Evolutionary conservation across 2,888 invertebrate genomes (phyloP).

Genomic region (Dione vanillae): DNA sequence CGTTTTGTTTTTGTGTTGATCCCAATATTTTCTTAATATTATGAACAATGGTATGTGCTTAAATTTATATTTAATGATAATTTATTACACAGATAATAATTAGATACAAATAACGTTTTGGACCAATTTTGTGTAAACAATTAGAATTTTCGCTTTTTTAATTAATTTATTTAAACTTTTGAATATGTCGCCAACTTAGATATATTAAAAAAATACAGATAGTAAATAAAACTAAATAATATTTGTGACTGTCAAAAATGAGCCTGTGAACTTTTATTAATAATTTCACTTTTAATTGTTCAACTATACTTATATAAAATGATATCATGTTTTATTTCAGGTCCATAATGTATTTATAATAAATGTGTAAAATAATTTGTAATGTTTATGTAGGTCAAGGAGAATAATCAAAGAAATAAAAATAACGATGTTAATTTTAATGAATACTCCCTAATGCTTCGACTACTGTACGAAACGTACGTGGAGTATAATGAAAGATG

Average conservation of each 20-base stretch:
- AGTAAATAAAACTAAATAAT: slow-evolving; percentile 9
- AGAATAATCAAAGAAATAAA: not conserved
- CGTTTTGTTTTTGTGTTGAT: not conserved
- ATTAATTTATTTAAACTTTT: slow-evolving; percentile 53
- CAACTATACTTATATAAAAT: slow-evolving; percentile 8
- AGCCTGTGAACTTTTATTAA: slow-evolving; percentile 6
- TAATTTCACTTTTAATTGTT: slow-evolving; percentile 11
- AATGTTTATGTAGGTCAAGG: slow-evolving; percentile 3
- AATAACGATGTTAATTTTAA: not conserved
- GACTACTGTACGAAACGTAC: slow-evolving; percentile 24
- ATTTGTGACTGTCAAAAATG: not conserved
- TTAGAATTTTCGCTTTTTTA: slow-evolving; percentile 50
- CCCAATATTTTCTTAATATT: not conserved
- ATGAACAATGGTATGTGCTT: slow-evolving; percentile 4
- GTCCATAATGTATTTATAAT: slow-evolving; percentile 15
- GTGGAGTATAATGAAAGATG: slow-evolving; percentile 14
- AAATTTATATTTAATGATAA: slow-evolving; percentile 41
- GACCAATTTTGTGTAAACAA: slow-evolving; percentile 81
- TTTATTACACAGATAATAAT: slow-evolving; percentile 55
- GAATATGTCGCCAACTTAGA: slow-evolving; percentile 43
- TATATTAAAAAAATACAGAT: slow-evolving; percentile 16
- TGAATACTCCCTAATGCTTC: slow-evolving; percentile 22
- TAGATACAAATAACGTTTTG: slow-evolving; percentile 61
- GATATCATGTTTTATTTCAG: slow-evolving; percentile 1
- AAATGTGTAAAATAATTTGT: slow-evolving; percentile 13